Evolutionary conservation across 2,888 invertebrate species (phyloP), one percentile per base, ranked within the genome.

Genomic region (Ophraella communa): DNA sequence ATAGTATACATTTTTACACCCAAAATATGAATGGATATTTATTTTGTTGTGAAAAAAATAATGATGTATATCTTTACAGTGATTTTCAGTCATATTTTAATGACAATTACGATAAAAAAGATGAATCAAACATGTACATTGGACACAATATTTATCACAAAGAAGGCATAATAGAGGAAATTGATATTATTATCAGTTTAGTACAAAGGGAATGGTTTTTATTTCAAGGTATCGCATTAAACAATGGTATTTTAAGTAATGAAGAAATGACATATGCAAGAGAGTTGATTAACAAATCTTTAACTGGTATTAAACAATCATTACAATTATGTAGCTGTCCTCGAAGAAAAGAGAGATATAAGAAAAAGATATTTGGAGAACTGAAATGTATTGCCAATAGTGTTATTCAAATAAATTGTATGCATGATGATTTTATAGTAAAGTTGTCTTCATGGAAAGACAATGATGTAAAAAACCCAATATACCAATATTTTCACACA

Each of bases 401-500:
- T 10, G 45, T 71, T 39, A 47, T 73, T 18, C 60, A 64, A 8
- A 35, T 75, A 4, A 59, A 47, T 51, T 64, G 70, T 52, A 55
- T 76, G 45, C 68, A 73, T 54, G 66, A 75, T 17, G 70, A 69
- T 49, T 66, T 72, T 55, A 42, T 74, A 23, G 51, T 73, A 52
- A 76, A 70, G 54, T 69, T 65, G 47, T 61, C 57, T 54, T 57
- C 64, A 18, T 68, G 47, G 30, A 68, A 49, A 51, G 58, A 63
- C 18, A 66, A 45, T 24, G 69, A 73, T 53, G 35, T 54, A 11
- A 71, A 67, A 49, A 72, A 69, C 53, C 73, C 74, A 1, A 52
- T 75, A 35, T 71, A 72, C 67, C 74, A 75, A 42, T 78, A 78
- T 67, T 73, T 77, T 55, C 78, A 78, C 54, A 64, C 72, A 35